phyloP scores from a whole-genome alignment of 2,888 invertebrate genomes.

The Ophioninae sp. region DNA sequence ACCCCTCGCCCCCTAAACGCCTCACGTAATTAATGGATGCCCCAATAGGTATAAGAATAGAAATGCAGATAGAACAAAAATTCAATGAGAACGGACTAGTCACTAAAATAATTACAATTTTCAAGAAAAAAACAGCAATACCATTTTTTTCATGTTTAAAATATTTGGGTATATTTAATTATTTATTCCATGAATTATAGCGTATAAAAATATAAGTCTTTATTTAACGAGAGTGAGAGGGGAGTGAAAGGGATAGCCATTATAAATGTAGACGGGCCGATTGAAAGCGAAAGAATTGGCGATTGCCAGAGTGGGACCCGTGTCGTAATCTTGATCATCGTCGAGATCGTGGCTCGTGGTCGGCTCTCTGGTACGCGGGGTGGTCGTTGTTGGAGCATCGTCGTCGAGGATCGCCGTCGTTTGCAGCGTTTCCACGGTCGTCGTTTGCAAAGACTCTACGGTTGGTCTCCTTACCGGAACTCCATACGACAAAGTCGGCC shows the following conservation, averaged over 20 bases:
- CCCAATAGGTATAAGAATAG: too few species aligned
- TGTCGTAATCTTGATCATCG: slow-evolving; percentile 72
- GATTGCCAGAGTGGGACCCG: slow-evolving; percentile 75
- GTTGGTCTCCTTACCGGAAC: slow-evolving; percentile 52
- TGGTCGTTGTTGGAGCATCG: slow-evolving; percentile 68
- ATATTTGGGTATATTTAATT: background rate
- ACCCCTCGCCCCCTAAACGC: too few species aligned
- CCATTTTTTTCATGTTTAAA: background rate
- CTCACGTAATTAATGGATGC: too few species aligned
- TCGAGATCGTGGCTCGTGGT: slow-evolving; percentile 63
- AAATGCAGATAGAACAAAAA: background rate
- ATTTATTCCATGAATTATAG: background rate
- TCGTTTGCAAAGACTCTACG: slow-evolving; percentile 47
- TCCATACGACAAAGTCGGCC: slow-evolving; percentile 56
- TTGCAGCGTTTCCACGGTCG: slow-evolving; percentile 56
- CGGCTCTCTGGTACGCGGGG: slow-evolving; percentile 72
- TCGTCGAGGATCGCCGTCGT: slow-evolving; percentile 48
- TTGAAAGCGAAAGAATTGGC: slow-evolving; percentile 79
- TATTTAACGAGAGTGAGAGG: slow-evolving; percentile 65
- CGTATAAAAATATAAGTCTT: slow-evolving; percentile 21
- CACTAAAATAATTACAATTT: background rate
- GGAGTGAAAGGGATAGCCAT: slow-evolving; percentile 72
- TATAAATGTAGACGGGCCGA: slow-evolving; percentile 77
- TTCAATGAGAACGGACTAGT: background rate
- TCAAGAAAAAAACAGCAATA: background rate